Evolutionary conservation across 2,113 vertebrate species (phyloP).

Genomic region (Tragelaphus buxtoni): DNA sequence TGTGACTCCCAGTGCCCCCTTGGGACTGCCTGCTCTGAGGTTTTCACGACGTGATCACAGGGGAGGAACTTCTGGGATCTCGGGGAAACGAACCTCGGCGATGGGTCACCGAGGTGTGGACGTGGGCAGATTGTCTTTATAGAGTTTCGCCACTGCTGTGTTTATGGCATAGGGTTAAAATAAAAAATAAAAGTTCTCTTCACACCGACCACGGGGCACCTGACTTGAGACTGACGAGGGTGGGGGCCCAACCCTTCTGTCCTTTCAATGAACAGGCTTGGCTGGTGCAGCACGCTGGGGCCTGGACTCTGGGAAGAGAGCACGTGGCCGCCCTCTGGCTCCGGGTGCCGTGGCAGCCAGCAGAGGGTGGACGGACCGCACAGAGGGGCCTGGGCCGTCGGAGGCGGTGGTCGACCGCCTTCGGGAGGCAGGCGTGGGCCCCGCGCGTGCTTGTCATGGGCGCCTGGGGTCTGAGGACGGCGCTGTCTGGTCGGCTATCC

Average conservation of each 20-base stretch:
- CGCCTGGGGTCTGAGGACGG: neutral
- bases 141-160: neutral
- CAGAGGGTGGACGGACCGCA: too few species aligned
- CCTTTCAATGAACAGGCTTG: neutral
- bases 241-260: fast-evolving
- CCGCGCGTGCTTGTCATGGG: neutral
- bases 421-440: fast-evolving
- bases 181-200: neutral
- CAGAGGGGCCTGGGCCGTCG: fast-evolving
- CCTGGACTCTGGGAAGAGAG: neutral
- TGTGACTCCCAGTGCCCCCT: neutral
- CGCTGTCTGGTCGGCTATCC: neutral
- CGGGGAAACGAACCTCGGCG: neutral
- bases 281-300: neutral
- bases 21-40: too few species aligned
- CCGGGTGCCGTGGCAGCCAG: neutral
- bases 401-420: neutral
- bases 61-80: neutral
- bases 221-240: neutral
- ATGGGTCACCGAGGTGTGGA: neutral
- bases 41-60: neutral
- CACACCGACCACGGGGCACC: fast-evolving
- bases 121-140: neutral
- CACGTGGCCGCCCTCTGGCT: fast-evolving
- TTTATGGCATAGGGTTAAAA: neutral